A percentile compares a stretch with the other conserved stretches of the same genome.
Evolutionary conservation across 1,140 invertebrate species (phyloP).

Genomic region (Temnothorax nylanderi): DNA sequence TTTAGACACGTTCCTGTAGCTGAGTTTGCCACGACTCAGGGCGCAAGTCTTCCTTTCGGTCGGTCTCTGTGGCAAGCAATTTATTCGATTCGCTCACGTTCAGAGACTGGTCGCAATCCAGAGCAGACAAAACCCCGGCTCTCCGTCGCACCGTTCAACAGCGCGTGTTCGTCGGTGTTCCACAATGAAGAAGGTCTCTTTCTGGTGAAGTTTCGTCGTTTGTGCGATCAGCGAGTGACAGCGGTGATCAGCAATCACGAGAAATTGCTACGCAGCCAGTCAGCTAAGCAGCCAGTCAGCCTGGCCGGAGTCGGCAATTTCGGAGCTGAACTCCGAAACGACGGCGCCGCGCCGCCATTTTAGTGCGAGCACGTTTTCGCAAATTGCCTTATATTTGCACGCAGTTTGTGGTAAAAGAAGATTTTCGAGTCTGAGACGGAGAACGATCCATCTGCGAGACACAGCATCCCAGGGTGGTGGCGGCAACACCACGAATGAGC

Average conservation of each 20-base stretch:
- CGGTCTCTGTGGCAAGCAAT: constrained; percentile 69
- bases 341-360: constrained; percentile 67
- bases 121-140: constrained; percentile 31
- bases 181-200: background rate
- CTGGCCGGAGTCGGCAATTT: background rate
- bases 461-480: background rate
- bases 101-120: constrained; percentile 57
- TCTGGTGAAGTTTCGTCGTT: background rate
- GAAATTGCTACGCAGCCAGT: background rate
- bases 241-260: background rate
- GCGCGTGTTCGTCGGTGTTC: background rate
- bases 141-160: background rate
- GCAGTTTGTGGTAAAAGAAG: background rate
- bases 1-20: constrained; percentile 60
- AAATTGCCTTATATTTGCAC: constrained; percentile 30
- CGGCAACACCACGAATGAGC: constrained; percentile 47
- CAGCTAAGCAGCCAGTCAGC: background rate
- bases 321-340: constrained; percentile 20
- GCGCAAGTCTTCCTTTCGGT: constrained; percentile 75
- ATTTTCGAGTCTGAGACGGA: background rate
- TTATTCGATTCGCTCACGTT: constrained; percentile 69
- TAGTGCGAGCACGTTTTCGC: constrained; percentile 64
- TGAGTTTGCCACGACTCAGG: constrained; percentile 34
- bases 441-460: background rate
- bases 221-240: background rate